phyloP scores from a whole-genome alignment of 1,140 invertebrate species.

The Drosophila takahashii region DNA sequence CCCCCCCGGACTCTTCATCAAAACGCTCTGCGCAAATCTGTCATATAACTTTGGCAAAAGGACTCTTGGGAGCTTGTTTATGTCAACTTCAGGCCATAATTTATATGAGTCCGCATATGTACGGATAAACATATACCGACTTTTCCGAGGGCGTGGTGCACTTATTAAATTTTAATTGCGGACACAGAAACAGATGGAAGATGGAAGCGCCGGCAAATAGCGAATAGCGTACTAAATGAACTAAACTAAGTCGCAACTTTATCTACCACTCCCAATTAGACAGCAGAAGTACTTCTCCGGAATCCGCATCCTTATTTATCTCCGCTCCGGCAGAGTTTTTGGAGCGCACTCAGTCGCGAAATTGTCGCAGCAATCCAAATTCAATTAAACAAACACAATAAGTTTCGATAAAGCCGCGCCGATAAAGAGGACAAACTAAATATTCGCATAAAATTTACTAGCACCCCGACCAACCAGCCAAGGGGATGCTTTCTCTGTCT shows the following conservation, averaged over 20 bases:
- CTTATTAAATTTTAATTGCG: slow-evolving; percentile 77
- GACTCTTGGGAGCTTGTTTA: slow-evolving; percentile 84
- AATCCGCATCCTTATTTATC: slow-evolving; percentile 45
- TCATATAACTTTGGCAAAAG: slow-evolving; percentile 82
- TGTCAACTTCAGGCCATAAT: slow-evolving; percentile 83
- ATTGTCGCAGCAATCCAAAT: slow-evolving; percentile 83
- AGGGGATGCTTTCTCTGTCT: slow-evolving; percentile 10
- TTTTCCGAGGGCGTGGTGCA: slow-evolving; percentile 42
- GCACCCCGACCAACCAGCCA: slow-evolving; percentile 8
- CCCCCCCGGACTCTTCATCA: slow-evolving; percentile 64
- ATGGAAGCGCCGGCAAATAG: slow-evolving; percentile 21
- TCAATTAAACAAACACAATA: slow-evolving; percentile 85
- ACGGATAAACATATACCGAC: slow-evolving; percentile 1
- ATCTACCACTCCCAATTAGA: slow-evolving; percentile 78
- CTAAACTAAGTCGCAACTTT: slow-evolving; percentile 77
- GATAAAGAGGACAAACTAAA: slow-evolving; percentile 81
- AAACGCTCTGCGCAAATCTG: slow-evolving; percentile 77
- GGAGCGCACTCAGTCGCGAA: slow-evolving; percentile 71
- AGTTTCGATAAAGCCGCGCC: slow-evolving; percentile 82
- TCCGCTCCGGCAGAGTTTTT: slow-evolving; percentile 47
- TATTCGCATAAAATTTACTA: slow-evolving; percentile 82
- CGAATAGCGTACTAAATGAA: slow-evolving; percentile 65
- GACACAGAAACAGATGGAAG: slow-evolving; percentile 10
- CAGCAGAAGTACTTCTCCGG: slow-evolving; percentile 6
- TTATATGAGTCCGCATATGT: slow-evolving; percentile 72